Conservation (phyloP, 2,888 invertebrate genomes). For the Colostygia pectinataria region DNA sequence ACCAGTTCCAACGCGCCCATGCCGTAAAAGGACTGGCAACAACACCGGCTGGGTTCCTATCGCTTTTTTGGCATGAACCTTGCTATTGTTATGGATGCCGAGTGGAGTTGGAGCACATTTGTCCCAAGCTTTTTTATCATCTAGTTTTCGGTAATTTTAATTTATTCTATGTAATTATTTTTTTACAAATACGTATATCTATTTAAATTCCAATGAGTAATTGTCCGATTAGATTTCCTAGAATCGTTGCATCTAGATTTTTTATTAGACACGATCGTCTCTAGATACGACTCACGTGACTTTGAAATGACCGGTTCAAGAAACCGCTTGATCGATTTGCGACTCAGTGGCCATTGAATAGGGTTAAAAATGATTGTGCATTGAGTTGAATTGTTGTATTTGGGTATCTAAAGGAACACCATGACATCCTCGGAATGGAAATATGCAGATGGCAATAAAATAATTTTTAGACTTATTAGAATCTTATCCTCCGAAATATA, state of each 20-base stretch:
- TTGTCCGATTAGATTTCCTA: constrained; percentile 24
- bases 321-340: constrained; percentile 21
- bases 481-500: too few species aligned
- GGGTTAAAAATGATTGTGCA: constrained; percentile 25
- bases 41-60: too few species aligned
- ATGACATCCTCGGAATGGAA: neutral
- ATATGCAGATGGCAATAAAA: neutral
- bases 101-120: too few species aligned
- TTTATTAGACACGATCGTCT: constrained; percentile 24
- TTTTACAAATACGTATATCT: too few species aligned
- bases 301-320: constrained; percentile 28
- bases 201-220: constrained; percentile 12
- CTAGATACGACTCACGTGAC: constrained; percentile 24
- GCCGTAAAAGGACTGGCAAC: too few species aligned
- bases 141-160: too few species aligned
- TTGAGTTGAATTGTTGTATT: constrained; percentile 29
- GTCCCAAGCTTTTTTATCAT: too few species aligned
- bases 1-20: too few species aligned
- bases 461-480: constrained; percentile 1
- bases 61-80: too few species aligned
- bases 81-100: too few species aligned
- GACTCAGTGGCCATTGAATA: constrained; percentile 14
- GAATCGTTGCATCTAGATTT: constrained; percentile 32
- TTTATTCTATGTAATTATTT: too few species aligned
- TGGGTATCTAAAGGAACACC: constrained; percentile 11